These are phyloP conservation scores for Strigamia crassipes DNA, from an alignment of 2,888 invertebrate genomes.

Conservation along the genomic window DNA sequence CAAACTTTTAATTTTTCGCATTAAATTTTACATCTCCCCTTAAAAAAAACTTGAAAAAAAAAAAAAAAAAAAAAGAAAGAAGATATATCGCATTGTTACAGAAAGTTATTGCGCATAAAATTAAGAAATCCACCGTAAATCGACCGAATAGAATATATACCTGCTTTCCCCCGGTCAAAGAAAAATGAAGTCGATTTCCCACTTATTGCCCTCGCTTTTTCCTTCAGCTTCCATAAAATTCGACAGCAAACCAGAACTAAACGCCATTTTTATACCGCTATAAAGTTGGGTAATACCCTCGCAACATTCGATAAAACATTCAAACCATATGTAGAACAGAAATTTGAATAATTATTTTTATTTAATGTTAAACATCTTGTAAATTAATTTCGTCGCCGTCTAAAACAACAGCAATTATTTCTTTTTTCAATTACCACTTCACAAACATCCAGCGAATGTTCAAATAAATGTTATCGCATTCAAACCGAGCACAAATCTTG, in stretches of 20 bases:
- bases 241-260: constrained; percentile 16
- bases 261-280: background rate
- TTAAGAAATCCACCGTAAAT: background rate
- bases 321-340: background rate
- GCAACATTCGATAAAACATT: background rate
- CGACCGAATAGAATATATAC: background rate
- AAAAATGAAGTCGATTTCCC: constrained; percentile 38
- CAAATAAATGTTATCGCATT: constrained; percentile 8
- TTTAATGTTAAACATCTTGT: background rate
- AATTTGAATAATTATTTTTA: background rate
- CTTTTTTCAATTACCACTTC: background rate
- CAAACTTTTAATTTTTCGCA: background rate
- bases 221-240: constrained; percentile 23
- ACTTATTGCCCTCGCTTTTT: background rate
- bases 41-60: background rate
- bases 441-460: constrained; percentile 1
- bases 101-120: background rate
- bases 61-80: no score
- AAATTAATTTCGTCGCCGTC: background rate
- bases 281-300: background rate
- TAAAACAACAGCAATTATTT: background rate
- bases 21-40: background rate
- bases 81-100: no score
- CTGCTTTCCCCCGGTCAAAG: background rate
- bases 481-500: constrained; percentile 18